Evolutionary conservation across 2,113 vertebrate genomes (phyloP).

Genomic region (Desmodus rotundus): DNA sequence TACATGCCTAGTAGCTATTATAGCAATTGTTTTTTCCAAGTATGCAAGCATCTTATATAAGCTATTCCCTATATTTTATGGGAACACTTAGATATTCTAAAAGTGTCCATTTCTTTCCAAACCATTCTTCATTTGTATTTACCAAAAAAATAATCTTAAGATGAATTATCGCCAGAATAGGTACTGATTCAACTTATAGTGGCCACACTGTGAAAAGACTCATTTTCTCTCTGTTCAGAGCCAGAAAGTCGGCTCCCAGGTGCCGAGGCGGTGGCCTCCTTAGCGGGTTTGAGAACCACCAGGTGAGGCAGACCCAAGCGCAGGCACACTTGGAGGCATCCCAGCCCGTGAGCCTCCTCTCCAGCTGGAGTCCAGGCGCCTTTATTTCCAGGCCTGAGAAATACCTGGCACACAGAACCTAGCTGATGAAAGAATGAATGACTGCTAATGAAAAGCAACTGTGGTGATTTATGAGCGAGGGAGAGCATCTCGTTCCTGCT

Average conservation of each 20-base stretch:
- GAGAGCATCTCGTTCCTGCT: background rate
- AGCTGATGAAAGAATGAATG: background rate
- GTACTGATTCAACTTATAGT: background rate
- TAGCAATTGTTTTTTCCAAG: background rate
- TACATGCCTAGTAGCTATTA: background rate
- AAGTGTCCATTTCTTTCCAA: conserved; percentile 5
- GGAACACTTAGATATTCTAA: background rate
- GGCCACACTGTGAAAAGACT: background rate
- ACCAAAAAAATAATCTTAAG: background rate
- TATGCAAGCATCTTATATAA: background rate
- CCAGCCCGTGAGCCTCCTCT: background rate
- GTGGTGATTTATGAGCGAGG: background rate
- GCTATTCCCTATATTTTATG: background rate
- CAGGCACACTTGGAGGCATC: accelerated
- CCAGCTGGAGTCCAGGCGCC: background rate
- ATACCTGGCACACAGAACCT: background rate
- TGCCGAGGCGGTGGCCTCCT: background rate
- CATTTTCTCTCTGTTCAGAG: background rate
- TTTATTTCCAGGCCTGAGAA: background rate
- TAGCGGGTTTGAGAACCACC: background rate
- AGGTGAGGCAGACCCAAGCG: background rate
- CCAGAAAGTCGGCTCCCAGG: background rate
- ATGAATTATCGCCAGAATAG: background rate
- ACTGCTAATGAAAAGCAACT: background rate
- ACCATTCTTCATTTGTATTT: background rate